Base-by-base conservation (phyloP, 2,888 invertebrate genomes). In the Drosophila nr. fundita region DNA sequence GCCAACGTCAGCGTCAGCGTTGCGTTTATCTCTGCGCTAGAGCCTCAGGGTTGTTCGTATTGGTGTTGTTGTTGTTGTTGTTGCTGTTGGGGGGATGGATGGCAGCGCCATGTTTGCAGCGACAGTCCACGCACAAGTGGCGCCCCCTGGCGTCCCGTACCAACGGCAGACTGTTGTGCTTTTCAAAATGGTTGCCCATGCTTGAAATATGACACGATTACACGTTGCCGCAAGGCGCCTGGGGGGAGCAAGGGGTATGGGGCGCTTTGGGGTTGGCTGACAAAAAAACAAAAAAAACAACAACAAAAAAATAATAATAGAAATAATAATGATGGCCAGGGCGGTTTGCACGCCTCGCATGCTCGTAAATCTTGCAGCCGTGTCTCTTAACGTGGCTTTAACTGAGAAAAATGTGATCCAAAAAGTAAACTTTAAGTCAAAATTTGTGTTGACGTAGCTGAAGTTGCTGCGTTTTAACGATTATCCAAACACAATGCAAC, bases 181-280 rank as follows among this genome's bases (percentile, higher is more conserved):
- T 73, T 78, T 68, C 79, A 88, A 83, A 83, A 88, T 76, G 86
- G 89, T 87, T 74, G 84, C 74, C 76, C 85, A 89, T 90, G 89
- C 89, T 78, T 88, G 89, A 91, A 91, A 91, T 91, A 91, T 91
- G 92, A 89, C 90, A 91, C 91, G 91, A 87, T 90, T 84, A 81
- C 86, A 82, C 65, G 62, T 78, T 70, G 62, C 55, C 55, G 29
- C 21, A 15, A 55, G 57, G 24, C 79, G 38, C 34, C 21, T 5
- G 5, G 29, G 4, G 24, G 13, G 24, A 13, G 4, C 1, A 4
- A 2, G 50, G 15, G 48, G 27, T 2, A n/a, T 11, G 24, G 27
- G 45, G 15, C 24, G 54, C 21, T 38, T 76, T 36, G 54, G 59
- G 59, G 30, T 57, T 58, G 74, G 55, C 57, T 53, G 54, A 42